phyloP scores from a whole-genome alignment of 2,888 invertebrate genomes.

The Rhimphoctona megacephalus region DNA sequence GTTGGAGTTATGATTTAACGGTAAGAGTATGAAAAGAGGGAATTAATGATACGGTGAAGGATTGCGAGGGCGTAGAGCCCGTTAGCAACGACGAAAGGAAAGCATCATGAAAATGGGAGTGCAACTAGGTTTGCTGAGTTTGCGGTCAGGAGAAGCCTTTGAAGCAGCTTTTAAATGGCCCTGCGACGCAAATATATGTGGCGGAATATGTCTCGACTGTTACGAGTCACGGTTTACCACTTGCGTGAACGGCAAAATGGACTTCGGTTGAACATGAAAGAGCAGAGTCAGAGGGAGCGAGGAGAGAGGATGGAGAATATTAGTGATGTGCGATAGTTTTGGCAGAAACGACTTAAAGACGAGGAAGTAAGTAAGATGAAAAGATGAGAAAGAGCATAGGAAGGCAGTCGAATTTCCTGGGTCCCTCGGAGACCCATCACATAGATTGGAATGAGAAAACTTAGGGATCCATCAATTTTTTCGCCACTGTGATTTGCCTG shows the following conservation, averaged over 20 bases:
- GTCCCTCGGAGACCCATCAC: background rate
- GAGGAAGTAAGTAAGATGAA: background rate
- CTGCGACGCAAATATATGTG: conserved; percentile 49
- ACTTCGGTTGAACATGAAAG: background rate
- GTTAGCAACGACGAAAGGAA: conserved; percentile 8
- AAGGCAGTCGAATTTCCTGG: background rate
- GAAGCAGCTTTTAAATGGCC: conserved; percentile 53
- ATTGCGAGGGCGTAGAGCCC: conserved; percentile 15
- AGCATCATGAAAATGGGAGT: conserved; percentile 7
- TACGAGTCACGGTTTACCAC: conserved; percentile 12
- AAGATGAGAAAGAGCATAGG: background rate
- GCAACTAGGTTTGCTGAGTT: background rate
- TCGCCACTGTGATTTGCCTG: background rate
- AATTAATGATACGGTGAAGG: conserved; percentile 3
- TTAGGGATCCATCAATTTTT: background rate
- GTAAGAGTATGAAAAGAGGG: background rate
- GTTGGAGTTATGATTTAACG: background rate
- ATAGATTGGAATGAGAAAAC: background rate
- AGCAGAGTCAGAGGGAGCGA: background rate
- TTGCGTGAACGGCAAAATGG: conserved; percentile 3
- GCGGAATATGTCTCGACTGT: conserved; percentile 10
- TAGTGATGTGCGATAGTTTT: background rate
- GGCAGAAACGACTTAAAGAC: background rate
- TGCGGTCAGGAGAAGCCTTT: conserved; percentile 41
- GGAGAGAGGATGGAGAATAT: background rate